These are phyloP conservation scores for Lepeophtheirus salmonis DNA, from an alignment of 1,140 invertebrate genomes.

Conservation along the genomic window DNA sequence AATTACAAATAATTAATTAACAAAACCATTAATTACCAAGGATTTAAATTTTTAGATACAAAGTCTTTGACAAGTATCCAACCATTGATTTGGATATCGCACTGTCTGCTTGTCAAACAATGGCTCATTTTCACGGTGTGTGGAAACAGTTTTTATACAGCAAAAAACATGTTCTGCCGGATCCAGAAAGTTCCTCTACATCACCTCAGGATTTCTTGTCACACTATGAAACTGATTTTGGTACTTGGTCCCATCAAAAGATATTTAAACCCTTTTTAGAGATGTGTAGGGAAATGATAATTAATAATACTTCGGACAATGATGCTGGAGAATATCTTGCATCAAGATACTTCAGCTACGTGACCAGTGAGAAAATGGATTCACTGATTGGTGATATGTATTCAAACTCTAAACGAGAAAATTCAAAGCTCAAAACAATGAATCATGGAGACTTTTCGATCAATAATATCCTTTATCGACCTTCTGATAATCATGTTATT, in stretches of 20 bases:
- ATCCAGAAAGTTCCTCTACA: background rate
- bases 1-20: background rate
- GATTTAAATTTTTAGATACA: background rate
- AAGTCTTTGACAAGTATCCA: background rate
- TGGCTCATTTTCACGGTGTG: background rate
- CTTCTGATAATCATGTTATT: background rate
- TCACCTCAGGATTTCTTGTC: background rate
- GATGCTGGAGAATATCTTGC: background rate
- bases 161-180: background rate
- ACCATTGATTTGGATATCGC: background rate
- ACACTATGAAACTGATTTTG: background rate
- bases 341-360: background rate
- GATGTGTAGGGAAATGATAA: background rate
- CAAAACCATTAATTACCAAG: background rate
- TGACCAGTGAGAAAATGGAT: background rate
- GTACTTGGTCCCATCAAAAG: background rate
- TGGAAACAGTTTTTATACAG: background rate
- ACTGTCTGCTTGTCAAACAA: background rate
- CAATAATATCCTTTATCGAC: background rate
- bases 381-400: background rate
- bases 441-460: background rate
- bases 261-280: background rate
- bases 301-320: background rate
- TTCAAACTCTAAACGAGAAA: background rate
- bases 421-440: background rate